Evolutionary conservation across 1,140 invertebrate genomes (phyloP), one percentile per base, ranked within the genome.

Genomic region (Ooceraea biroi): DNA sequence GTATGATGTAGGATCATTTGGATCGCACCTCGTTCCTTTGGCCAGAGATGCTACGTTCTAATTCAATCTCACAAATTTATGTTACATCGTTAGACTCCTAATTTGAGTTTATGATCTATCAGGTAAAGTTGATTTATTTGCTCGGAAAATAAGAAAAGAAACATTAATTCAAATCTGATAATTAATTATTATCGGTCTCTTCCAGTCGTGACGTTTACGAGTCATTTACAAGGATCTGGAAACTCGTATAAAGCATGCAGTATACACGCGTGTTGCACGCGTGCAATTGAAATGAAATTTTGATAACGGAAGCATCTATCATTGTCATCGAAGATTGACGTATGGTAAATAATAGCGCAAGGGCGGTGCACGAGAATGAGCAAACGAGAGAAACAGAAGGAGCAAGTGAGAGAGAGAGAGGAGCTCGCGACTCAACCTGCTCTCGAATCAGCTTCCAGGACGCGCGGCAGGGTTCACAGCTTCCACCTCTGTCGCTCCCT

Each of bases 401-500:
- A 52, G 25, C 10, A 8, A 36, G 44, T 8, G 19, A 65, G 58
- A 76, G 60, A 50, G 25, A 27, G 60, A 77, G 61, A 52, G 63
- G 5, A 77, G 65, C 65, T 80, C 44, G 63, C 76, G 65, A 80
- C n/a, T n/a, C n/a, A n/a, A n/a, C 76, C 76, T 71, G 65, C 36
- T 80, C 76, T 80, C 76, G 65, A 80, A 80, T 58, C 36, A 46
- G 76, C 41, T 58, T 80, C 36, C 50, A 80, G 76, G 69, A 30
- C 57, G 72, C 60, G 63, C 48, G 76, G 25, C 50, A 80, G 57
- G 44, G 69, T 69, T 73, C 41, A 25, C 78, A 82, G 78, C 69
- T 82, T 74, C 55, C 78, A 82, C 25, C 78, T 82, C 69, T 44
- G 44, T 82, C 57, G 46, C 68, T 82, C 41, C 27, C 68, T 60